Evolutionary conservation across 2,113 vertebrate species (phyloP).

Genomic region (Halichoerus grypus): DNA sequence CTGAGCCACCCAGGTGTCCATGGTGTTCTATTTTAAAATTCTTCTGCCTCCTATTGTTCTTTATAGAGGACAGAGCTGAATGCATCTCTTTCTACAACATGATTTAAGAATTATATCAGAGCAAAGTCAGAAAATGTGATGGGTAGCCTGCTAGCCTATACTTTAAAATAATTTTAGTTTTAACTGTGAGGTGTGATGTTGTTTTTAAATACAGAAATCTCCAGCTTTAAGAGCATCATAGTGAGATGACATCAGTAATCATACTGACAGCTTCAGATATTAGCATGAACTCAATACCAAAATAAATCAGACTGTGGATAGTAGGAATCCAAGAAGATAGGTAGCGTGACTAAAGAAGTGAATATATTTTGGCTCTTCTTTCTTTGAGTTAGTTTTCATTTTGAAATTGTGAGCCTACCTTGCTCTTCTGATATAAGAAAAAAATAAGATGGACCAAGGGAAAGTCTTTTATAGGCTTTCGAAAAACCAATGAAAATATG

Average conservation of each 20-base stretch:
- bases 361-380: neutral
- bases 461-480: neutral
- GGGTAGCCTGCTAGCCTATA: neutral
- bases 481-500: neutral
- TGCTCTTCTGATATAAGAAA: neutral
- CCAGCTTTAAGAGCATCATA: neutral
- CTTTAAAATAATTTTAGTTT: constrained; percentile 11
- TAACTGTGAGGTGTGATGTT: neutral
- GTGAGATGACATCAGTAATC: constrained; percentile 51
- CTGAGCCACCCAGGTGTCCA: neutral
- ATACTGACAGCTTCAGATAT: constrained; percentile 53
- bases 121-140: neutral
- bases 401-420: neutral
- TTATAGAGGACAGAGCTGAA: neutral
- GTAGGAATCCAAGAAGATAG: neutral
- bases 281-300: constrained; percentile 52
- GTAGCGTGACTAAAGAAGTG: neutral
- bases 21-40: neutral
- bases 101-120: constrained; percentile 27
- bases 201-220: constrained; percentile 72
- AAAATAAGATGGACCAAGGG: neutral
- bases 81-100: neutral
- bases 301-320: constrained; percentile 43
- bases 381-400: constrained; percentile 18
- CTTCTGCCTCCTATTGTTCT: neutral